Percentiles rank a stretch among this genome's conserved stretches.
phyloP scores from a whole-genome alignment of 1,140 invertebrate species.

The Hylaeus anthracinus region DNA sequence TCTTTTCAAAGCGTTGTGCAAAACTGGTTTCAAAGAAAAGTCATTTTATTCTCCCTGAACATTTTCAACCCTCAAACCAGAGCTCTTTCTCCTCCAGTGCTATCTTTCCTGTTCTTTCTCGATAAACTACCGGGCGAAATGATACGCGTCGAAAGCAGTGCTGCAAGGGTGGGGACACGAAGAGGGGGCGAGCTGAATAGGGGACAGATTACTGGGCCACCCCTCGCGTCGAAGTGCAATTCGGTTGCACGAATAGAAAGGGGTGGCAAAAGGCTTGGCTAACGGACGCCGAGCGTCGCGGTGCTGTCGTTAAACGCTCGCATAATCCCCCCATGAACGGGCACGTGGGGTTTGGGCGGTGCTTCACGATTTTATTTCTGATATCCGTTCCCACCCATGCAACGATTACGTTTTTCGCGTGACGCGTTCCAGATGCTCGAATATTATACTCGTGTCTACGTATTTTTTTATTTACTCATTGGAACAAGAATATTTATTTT shows the following conservation, averaged over 20 bases:
- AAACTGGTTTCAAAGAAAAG: too few relatives aligned
- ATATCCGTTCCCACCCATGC: too few relatives aligned
- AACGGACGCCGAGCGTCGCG: conserved; percentile 24
- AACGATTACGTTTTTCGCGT: too few relatives aligned
- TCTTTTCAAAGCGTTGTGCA: too few relatives aligned
- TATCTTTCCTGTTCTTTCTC: not conserved
- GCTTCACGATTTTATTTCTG: not conserved
- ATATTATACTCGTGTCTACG: too few relatives aligned
- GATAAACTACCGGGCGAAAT: conserved; percentile 14
- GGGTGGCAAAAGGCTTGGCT: conserved; percentile 18
- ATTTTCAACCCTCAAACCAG: too few relatives aligned
- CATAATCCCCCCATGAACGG: conserved; percentile 26
- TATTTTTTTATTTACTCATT: too few relatives aligned
- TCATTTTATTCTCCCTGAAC: too few relatives aligned
- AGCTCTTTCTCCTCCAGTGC: too few relatives aligned
- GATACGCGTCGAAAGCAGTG: not conserved
- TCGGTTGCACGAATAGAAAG: conserved; percentile 7
- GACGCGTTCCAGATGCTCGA: too few relatives aligned
- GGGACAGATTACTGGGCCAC: conserved; percentile 30
- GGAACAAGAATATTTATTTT: too few relatives aligned
- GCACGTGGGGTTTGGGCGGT: not conserved
- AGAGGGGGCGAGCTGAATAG: conserved; percentile 17
- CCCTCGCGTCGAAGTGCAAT: conserved; percentile 10
- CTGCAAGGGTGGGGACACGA: not conserved
- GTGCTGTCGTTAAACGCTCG: conserved; percentile 28